These are phyloP conservation scores for Ernsta delagoae DNA, from an alignment of 2,888 invertebrate species.

Conservation along the genomic window DNA sequence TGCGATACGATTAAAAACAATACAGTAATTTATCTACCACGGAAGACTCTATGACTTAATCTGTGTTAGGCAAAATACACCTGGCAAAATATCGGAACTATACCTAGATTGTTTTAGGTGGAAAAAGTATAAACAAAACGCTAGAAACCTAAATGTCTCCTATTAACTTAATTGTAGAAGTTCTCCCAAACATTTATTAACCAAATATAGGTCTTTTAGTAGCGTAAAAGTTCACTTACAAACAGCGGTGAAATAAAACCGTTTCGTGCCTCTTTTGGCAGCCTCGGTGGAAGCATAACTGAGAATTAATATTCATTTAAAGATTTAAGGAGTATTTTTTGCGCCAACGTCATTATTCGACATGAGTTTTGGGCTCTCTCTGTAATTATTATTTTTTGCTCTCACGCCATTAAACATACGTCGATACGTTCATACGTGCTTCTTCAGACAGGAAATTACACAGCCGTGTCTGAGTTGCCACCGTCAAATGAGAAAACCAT, in stretches of 20 bases:
- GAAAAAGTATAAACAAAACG: too few relatives aligned
- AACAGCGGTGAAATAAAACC: background rate
- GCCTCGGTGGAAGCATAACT: background rate
- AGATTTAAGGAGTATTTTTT: conserved; percentile 1
- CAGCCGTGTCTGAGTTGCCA: background rate
- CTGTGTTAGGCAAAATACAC: too few relatives aligned
- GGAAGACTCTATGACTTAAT: too few relatives aligned
- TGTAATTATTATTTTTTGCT: conserved; percentile 4
- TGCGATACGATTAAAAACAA: too few relatives aligned
- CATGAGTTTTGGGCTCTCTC: background rate
- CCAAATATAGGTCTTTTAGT: too few relatives aligned
- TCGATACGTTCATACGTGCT: background rate
- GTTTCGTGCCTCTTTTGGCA: background rate
- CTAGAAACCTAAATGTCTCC: too few relatives aligned
- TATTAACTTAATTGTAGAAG: too few relatives aligned
- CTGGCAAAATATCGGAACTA: too few relatives aligned
- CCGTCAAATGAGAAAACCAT: background rate
- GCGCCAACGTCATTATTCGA: background rate
- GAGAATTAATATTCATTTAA: background rate
- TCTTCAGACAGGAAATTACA: conserved; percentile 1
- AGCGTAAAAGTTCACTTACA: too few relatives aligned
- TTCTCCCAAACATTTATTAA: too few relatives aligned
- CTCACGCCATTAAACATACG: background rate
- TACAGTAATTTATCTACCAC: too few relatives aligned
- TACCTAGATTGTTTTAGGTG: too few relatives aligned